phyloP scores from a whole-genome alignment of 2,888 invertebrate species.

The Byasa hedistus region DNA sequence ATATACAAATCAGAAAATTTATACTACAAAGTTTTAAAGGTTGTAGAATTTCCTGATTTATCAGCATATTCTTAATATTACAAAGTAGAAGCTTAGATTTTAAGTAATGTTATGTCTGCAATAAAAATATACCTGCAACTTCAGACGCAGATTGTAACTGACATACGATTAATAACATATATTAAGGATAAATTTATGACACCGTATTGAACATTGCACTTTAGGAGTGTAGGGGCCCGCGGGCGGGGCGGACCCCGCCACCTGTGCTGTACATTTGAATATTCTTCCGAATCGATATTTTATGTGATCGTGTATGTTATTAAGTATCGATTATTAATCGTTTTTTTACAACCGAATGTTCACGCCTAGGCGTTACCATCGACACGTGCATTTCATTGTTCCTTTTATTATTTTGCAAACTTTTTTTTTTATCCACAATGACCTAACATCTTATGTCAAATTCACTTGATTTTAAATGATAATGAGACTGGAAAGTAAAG shows the following conservation, averaged over 20 bases:
- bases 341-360: slow-evolving; percentile 49
- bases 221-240: slow-evolving; percentile 60
- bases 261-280: slow-evolving; percentile 68
- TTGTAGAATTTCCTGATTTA: neutral
- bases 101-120: slow-evolving; percentile 10
- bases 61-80: no score
- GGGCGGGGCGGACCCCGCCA: slow-evolving; percentile 67
- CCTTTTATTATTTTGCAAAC: slow-evolving; percentile 12
- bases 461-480: no score
- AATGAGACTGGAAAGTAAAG: no score
- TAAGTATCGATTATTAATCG: slow-evolving; percentile 65
- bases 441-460: no score
- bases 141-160: slow-evolving; percentile 31
- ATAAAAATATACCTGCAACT: slow-evolving; percentile 20
- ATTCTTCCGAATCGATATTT: slow-evolving; percentile 74
- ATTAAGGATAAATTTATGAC: slow-evolving; percentile 54
- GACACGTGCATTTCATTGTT: slow-evolving; percentile 45
- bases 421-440: no score
- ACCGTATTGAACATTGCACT: slow-evolving; percentile 43
- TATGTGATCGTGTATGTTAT: slow-evolving; percentile 72
- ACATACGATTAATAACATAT: slow-evolving; percentile 44
- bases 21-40: neutral
- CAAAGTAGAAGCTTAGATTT: neutral
- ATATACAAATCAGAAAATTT: neutral
- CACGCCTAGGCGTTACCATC: slow-evolving; percentile 65